Evolutionary conservation across 1,140 invertebrate species (phyloP).

Genomic region (Magallana angulata): DNA sequence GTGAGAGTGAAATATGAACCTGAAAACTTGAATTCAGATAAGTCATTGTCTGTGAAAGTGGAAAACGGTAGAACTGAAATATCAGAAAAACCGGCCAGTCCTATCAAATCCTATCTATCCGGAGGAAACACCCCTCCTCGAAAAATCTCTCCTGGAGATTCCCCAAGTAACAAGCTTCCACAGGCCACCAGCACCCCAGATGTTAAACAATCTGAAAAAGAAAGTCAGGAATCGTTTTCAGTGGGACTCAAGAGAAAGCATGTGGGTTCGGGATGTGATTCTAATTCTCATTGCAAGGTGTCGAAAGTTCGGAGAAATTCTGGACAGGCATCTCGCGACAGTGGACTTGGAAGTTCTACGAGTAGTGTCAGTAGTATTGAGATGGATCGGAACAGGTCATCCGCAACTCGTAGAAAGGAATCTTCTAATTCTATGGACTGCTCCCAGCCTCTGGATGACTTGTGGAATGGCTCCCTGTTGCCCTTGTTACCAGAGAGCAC

Average conservation of each 20-base stretch:
- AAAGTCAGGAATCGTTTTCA: conserved; percentile 23
- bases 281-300: conserved; percentile 24
- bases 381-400: neutral
- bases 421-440: conserved; percentile 46
- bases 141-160: conserved; percentile 51
- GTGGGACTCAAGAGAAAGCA: conserved; percentile 52
- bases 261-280: conserved; percentile 25
- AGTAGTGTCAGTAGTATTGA: conserved; percentile 48
- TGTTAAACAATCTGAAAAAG: conserved; percentile 26
- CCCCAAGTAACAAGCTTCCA: conserved; percentile 41
- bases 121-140: conserved; percentile 55
- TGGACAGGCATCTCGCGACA: conserved; percentile 44
- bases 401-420: neutral
- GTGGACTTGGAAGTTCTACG: conserved; percentile 49
- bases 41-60: conserved; percentile 21
- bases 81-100: conserved; percentile 54
- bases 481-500: conserved; percentile 58
- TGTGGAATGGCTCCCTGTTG: conserved; percentile 58
- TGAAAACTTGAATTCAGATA: neutral
- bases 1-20: neutral
- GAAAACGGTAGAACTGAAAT: conserved; percentile 41
- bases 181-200: conserved; percentile 34
- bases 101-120: conserved; percentile 56
- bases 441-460: conserved; percentile 58
- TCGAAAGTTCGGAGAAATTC: conserved; percentile 51